Conservation (phyloP, 2,888 invertebrate genomes). For the Caenorhabditis sulstoni region DNA sequence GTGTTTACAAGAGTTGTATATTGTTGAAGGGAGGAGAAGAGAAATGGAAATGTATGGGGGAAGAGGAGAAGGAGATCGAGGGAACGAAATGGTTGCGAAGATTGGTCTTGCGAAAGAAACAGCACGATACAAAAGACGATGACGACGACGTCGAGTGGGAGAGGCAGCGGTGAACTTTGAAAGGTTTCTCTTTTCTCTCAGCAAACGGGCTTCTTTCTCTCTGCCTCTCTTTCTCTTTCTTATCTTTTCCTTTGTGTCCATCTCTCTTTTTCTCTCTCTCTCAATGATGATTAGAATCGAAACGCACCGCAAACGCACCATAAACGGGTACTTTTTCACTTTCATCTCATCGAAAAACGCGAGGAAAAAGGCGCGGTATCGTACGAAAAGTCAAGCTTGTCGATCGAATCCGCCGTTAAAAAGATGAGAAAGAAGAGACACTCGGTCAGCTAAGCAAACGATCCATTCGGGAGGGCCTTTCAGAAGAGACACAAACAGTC, state of each 20-base stretch:
- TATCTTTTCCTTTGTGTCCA: background rate
- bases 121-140: too few species aligned
- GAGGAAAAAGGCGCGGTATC: constrained; percentile 22
- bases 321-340: constrained; percentile 27
- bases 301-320: constrained; percentile 47
- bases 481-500: background rate
- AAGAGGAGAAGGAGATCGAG: too few species aligned
- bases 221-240: constrained; percentile 5
- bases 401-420: too few species aligned
- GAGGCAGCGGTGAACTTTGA: constrained; percentile 36
- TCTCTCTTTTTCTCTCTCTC: constrained; percentile 7
- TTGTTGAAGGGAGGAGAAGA: background rate
- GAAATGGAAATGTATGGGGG: background rate
- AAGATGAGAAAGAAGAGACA: too few species aligned
- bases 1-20: constrained; percentile 13
- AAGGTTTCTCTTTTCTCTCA: constrained; percentile 20
- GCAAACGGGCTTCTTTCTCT: background rate
- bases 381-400: constrained; percentile 36
- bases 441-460: constrained; percentile 37
- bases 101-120: too few species aligned
- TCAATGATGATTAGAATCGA: constrained; percentile 43
- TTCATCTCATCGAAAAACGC: background rate
- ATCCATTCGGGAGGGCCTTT: constrained; percentile 4
- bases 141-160: background rate
- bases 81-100: too few species aligned